A percentile compares a stretch with the other conserved stretches of the same genome.
Conservation (phyloP, 2,888 invertebrate genomes). For the Leucozona laternaria region DNA sequence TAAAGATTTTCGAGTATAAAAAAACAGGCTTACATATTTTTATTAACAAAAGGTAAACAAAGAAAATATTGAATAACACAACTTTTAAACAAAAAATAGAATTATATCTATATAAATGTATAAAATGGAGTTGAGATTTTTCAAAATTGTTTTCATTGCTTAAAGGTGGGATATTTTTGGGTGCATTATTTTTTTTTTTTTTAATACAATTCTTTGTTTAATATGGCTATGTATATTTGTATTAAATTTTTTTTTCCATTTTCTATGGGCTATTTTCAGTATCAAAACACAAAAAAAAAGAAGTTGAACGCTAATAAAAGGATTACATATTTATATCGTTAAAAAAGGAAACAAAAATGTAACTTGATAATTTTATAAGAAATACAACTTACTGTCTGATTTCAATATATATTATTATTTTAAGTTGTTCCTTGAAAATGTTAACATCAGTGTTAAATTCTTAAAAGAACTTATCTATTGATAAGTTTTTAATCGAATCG, state of each 20-base stretch:
- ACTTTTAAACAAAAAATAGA: neutral
- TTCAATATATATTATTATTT: too few species aligned
- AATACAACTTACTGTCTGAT: constrained; percentile 12
- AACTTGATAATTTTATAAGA: neutral
- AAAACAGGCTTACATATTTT: constrained; percentile 8
- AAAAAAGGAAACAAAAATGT: too few species aligned
- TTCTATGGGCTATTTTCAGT: constrained; percentile 13
- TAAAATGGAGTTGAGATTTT: constrained; percentile 37
- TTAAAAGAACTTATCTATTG: too few species aligned
- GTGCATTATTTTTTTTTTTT: constrained; percentile 27
- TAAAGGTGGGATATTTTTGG: constrained; percentile 70
- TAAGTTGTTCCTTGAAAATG: too few species aligned
- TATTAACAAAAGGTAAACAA: constrained; percentile 16
- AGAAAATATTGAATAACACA: neutral
- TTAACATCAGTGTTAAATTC: too few species aligned
- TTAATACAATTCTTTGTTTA: constrained; percentile 30
- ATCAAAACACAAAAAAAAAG: neutral
- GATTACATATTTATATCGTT: too few species aligned
- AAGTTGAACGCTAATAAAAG: neutral
- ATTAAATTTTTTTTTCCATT: neutral
- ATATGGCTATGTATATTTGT: neutral
- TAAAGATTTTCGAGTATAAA: neutral
- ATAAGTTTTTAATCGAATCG: neutral
- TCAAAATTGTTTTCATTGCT: constrained; percentile 48
- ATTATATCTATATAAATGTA: neutral